A percentile compares a stretch with the other conserved stretches of the same genome.
phyloP scores from a whole-genome alignment of 2,113 vertebrate species.

The Brachypodius melanocephalos region DNA sequence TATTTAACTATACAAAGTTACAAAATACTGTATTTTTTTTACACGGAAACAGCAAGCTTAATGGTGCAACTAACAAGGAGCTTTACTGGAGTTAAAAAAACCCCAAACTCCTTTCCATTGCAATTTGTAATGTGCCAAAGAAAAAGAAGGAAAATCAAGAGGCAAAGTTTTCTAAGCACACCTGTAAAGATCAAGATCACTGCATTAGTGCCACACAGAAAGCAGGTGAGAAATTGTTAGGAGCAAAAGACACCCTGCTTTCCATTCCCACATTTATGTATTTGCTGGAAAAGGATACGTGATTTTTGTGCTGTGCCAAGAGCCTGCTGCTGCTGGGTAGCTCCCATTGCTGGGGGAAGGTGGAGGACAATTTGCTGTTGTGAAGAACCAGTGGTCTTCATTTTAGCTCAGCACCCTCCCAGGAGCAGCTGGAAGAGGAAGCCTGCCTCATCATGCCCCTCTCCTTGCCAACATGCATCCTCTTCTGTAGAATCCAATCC shows the following conservation, averaged over 20 bases:
- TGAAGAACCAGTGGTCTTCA: not conserved
- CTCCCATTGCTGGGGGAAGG: not conserved
- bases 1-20: not conserved
- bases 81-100: not conserved
- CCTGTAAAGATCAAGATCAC: not conserved
- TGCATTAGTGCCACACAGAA: not conserved
- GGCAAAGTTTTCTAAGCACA: not conserved
- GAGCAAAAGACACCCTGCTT: not conserved
- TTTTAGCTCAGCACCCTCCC: not conserved
- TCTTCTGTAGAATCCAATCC: not conserved
- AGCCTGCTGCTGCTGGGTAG: not conserved
- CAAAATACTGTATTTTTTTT: not conserved
- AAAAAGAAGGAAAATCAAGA: not conserved
- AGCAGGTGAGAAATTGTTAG: not conserved
- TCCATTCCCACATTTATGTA: not conserved
- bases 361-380: accelerated
- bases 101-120: accelerated
- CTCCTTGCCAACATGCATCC: accelerated
- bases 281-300: not conserved
- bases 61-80: not conserved
- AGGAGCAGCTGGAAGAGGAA: not conserved
- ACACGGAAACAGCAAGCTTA: not conserved
- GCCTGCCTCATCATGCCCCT: not conserved
- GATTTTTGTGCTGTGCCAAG: not conserved
- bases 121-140: not conserved